These are phyloP conservation scores for Phylloscopus collybita DNA, from an alignment of 2,797 vertebrate species.

Conservation along the genomic window DNA sequence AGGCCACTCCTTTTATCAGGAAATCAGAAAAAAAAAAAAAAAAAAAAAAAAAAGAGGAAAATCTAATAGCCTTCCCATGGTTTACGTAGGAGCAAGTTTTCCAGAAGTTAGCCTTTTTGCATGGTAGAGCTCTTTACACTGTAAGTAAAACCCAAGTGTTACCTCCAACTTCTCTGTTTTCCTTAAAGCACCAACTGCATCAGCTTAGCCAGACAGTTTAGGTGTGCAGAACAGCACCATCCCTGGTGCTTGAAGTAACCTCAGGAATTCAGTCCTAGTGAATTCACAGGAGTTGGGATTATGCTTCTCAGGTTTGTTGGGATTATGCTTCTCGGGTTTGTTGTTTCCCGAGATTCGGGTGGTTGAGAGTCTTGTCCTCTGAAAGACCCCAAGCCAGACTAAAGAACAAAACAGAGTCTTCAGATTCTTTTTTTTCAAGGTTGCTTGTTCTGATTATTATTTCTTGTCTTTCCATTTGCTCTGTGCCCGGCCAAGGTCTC, in stretches of 20 bases:
- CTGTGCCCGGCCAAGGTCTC: too few relatives aligned
- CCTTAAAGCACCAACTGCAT: background rate
- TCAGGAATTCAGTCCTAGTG: background rate
- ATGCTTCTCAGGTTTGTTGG: too few relatives aligned
- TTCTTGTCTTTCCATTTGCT: too few relatives aligned
- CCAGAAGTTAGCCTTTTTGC: background rate
- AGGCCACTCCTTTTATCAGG: background rate
- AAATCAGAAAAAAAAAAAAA: background rate
- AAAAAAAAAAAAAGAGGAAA: background rate
- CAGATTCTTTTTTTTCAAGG: too few relatives aligned
- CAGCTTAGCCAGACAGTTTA: background rate
- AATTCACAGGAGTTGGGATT: accelerated
- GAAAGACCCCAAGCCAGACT: too few relatives aligned
- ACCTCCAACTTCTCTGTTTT: background rate
- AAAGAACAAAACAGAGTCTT: too few relatives aligned
- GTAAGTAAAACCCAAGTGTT: background rate
- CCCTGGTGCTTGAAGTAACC: background rate
- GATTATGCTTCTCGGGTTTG: too few relatives aligned
- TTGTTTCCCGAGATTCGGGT: too few relatives aligned
- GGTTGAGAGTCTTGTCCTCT: too few relatives aligned
- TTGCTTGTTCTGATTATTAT: too few relatives aligned
- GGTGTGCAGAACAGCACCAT: background rate
- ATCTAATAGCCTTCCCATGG: background rate
- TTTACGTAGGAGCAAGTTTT: background rate
- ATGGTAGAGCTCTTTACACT: background rate